phyloP scores from a whole-genome alignment of 1,140 invertebrate species.

The Cyclargus thomasi region DNA sequence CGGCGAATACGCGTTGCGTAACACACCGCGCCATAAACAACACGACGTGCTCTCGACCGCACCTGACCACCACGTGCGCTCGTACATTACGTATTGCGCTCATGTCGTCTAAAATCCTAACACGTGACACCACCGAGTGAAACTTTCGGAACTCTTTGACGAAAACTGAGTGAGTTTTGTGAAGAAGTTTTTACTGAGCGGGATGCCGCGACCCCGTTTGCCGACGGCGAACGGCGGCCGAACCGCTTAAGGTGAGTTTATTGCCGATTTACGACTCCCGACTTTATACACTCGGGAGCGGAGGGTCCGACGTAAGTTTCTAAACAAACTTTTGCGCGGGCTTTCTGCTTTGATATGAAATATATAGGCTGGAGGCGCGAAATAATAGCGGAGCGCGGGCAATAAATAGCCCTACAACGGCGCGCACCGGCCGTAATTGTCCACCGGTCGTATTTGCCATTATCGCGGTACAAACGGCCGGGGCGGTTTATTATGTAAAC shows the following conservation, averaged over 20 bases:
- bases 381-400: slow-evolving; percentile 26
- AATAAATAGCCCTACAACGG: slow-evolving; percentile 47
- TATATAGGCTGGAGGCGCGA: slow-evolving; percentile 10
- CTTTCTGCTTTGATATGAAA: slow-evolving; percentile 19
- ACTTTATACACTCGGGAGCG: slow-evolving; percentile 43
- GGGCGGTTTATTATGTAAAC: slow-evolving; percentile 6
- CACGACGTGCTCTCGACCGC: slow-evolving; percentile 47
- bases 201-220: slow-evolving; percentile 56
- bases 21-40: slow-evolving; percentile 67
- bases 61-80: slow-evolving; percentile 60
- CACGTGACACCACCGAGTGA: slow-evolving; percentile 68
- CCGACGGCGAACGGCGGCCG: slow-evolving; percentile 65
- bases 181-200: slow-evolving; percentile 59
- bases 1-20: slow-evolving; percentile 73
- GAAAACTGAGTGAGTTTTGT: slow-evolving; percentile 57
- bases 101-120: slow-evolving; percentile 62
- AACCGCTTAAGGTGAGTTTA: slow-evolving; percentile 71
- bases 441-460: background rate
- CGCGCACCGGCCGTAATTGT: slow-evolving; percentile 2
- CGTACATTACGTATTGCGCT: slow-evolving; percentile 64
- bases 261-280: slow-evolving; percentile 65
- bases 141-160: slow-evolving; percentile 52
- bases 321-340: slow-evolving; percentile 55
- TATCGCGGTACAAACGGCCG: background rate
- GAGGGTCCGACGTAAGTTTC: slow-evolving; percentile 47